Evolutionary conservation across 2,888 invertebrate genomes (phyloP), one percentile per base, ranked within the genome.

Genomic region (Neoaliturus tenellus): DNA sequence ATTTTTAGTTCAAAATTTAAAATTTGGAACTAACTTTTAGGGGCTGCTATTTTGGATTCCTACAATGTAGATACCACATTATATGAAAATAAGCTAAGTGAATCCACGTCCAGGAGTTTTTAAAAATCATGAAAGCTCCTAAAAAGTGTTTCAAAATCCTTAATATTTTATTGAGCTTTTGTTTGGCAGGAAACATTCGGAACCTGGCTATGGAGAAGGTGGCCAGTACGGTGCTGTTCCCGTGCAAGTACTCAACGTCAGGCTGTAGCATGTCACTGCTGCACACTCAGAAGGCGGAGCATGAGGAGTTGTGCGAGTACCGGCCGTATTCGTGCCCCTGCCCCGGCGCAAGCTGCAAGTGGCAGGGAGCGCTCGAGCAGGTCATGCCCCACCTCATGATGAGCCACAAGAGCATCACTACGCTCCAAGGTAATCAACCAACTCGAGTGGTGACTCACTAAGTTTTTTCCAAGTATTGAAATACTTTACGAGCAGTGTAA

Each of bases 171-270:
- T 51, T 20, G 25, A 23, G 28, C 25, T 25, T 31, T n/a, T 39
- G 23, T 71, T n/a, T 89, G 86, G 5, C 88, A 95, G 96, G 96
- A 85, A 99, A 99, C 91, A 99, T 99, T 89, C 94, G 99, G 87
- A 99, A 99, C 91, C 93, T 99, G 90, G 99, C 99, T 41, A 99
- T 99, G 98, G 99, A 99, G 90, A 99, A 99, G 91, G 98, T 99
- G 48, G 99, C 99, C 55, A 96, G 97, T 88, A 99, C 98, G 89
- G 97, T 99, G 71, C 96, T 98, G 94, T 99, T 99, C 89, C 99
- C 99, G 0, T 99, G 99, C 92, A 99, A 99, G 92, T 99, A 99
- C 92, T 96, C 97, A 83, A 96, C 96, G 87, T 98, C 98, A 86
- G 99, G 99, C 78, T 99, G 99, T 90, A 94, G 95, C 23, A 96